phyloP scores from a whole-genome alignment of 2,113 vertebrate genomes.

The Psammodynastes pulverulentus region DNA sequence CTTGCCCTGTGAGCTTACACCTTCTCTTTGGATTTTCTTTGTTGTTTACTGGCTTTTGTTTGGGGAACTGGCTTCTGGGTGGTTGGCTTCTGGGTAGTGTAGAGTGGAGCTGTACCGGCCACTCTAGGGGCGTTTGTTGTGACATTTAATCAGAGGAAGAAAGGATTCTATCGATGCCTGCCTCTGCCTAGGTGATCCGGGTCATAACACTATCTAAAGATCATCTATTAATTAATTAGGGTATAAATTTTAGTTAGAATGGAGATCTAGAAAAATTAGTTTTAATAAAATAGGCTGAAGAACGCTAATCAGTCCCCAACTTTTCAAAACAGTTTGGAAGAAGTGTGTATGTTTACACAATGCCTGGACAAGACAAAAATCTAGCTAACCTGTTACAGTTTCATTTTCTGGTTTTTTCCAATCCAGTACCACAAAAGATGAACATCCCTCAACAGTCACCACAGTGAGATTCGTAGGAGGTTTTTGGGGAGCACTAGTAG shows the following conservation, averaged over 20 bases:
- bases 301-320: background rate
- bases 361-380: background rate
- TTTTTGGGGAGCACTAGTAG: constrained; percentile 78
- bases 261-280: background rate
- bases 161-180: background rate
- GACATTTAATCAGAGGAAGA: background rate
- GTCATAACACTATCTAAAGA: background rate
- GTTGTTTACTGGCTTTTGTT: background rate
- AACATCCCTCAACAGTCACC: constrained; percentile 93
- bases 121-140: background rate
- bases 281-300: background rate
- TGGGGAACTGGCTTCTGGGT: background rate
- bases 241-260: background rate
- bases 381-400: constrained; percentile 81
- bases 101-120: background rate
- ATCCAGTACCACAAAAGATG: constrained; percentile 91
- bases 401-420: constrained; percentile 91
- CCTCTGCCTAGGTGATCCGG: background rate
- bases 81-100: background rate
- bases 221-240: background rate
- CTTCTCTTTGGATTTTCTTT: background rate
- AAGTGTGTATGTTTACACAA: background rate
- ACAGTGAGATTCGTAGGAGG: constrained; percentile 92
- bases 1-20: background rate
- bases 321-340: background rate